Evolutionary conservation across 2,888 invertebrate species (phyloP), one percentile per base, ranked within the genome.

Genomic region (Melanostoma scalare): DNA sequence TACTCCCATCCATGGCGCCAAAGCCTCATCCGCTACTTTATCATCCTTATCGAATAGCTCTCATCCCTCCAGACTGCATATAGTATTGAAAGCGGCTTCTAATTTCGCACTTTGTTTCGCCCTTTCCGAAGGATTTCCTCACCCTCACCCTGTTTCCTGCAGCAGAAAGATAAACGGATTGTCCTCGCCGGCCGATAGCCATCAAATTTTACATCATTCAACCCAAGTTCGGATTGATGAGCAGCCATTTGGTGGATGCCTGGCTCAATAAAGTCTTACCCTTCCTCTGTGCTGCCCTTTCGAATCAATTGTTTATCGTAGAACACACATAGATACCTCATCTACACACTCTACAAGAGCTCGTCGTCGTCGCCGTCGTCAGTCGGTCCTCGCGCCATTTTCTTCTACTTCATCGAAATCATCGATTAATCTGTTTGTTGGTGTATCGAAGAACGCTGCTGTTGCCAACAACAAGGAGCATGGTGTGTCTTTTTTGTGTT

Each of bases 371-470:
- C 9, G 58, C 33, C 55, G 6, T 20, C 56, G 46, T 69, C 55
- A 2, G 8, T 42, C 42, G 31, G 42, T 60, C 75, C 58, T 48
- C 50, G 71, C 79, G 60, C 79, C 79, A 79, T 84, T 71, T 79
- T 84, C 79, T 79, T 84, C 74, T 65, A 79, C 71, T 84, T 75
- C 60, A 84, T 84, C 84, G 84, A 48, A 79, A 84, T 79, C 84
- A 75, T 84, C 84, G 84, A 84, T 84, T 84, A 84, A 84, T 84
- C 79, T 79, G 84, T 79, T 84, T 84, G 79, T 60, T 71, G 73
- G 68, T 55, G 81, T 65, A 50, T 80, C 60, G 46, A 68, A 31
- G 42, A 67, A 50, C 44, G 73, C 72, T 78, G 58, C 69, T 58
- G 63, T 56, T 71, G 58, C 79, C 74, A 84, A 74, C 79, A 74